These are phyloP conservation scores for Mormyrops boulengeri DNA, from an alignment of 2,797 vertebrate genomes.

Conservation along the genomic window DNA sequence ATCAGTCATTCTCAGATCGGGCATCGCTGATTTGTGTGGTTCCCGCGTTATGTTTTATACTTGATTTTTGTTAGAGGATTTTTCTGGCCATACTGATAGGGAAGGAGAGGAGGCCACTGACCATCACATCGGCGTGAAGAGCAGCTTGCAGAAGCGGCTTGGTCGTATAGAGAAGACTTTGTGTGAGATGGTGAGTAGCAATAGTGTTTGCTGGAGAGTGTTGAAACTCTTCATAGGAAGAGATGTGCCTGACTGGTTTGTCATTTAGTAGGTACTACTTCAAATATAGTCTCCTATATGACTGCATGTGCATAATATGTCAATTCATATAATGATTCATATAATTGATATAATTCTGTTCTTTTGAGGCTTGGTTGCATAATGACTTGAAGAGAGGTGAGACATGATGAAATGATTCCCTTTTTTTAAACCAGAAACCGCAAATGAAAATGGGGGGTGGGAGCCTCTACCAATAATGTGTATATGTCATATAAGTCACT, in stretches of 20 bases:
- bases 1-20: neutral
- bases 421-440: too few relatives aligned
- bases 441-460: neutral
- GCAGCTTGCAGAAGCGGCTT: neutral
- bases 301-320: neutral
- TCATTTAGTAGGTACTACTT: too few relatives aligned
- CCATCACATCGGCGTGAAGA: neutral
- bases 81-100: neutral
- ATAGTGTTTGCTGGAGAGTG: neutral
- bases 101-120: neutral
- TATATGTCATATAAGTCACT: neutral
- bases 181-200: neutral
- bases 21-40: neutral
- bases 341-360: neutral
- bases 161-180: neutral
- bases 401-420: neutral
- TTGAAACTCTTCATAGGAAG: neutral
- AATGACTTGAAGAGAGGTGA: neutral
- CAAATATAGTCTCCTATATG: neutral
- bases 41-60: neutral
- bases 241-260: neutral
- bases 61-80: neutral
- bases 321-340: neutral
- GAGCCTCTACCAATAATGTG: neutral
- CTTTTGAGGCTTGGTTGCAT: neutral